A percentile compares a stretch with the other conserved stretches of the same genome.
Conservation (phyloP, 2,113 vertebrate species). For the Odontesthes bonariensis region DNA sequence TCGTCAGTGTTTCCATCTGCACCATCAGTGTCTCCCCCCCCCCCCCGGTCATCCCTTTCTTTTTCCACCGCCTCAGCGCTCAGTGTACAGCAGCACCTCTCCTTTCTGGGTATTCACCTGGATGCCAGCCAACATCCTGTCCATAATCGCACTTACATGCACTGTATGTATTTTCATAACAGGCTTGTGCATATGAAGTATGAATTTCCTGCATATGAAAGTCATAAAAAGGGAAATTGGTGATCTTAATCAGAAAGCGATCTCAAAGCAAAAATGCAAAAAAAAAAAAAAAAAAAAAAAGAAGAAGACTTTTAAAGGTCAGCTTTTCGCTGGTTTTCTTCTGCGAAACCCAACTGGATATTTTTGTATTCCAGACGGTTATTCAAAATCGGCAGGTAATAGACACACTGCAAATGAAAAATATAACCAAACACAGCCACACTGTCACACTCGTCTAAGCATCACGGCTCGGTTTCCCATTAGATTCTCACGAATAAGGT, state of each 20-base stretch:
- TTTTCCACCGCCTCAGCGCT: conserved; percentile 62
- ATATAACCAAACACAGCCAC: no score
- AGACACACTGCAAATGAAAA: no score
- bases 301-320: no score
- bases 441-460: no score
- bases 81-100: conserved; percentile 25
- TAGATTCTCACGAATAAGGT: neutral
- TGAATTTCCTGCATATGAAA: neutral
- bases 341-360: no score
- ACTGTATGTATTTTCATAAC: neutral
- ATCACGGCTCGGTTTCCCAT: no score
- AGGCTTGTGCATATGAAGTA: neutral
- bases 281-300: neutral
- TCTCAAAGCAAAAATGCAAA: neutral
- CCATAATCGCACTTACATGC: conserved; percentile 22
- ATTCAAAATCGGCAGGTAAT: no score
- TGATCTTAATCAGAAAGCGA: neutral
- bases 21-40: conserved; percentile 26
- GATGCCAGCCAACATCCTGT: conserved; percentile 46
- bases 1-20: conserved; percentile 55
- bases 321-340: no score
- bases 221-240: neutral
- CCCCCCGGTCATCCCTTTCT: conserved; percentile 48
- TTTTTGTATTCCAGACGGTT: no score
- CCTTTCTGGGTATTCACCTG: conserved; percentile 65